phyloP scores from a whole-genome alignment of 2,113 vertebrate genomes.

The Petrocephalus zakoni region DNA sequence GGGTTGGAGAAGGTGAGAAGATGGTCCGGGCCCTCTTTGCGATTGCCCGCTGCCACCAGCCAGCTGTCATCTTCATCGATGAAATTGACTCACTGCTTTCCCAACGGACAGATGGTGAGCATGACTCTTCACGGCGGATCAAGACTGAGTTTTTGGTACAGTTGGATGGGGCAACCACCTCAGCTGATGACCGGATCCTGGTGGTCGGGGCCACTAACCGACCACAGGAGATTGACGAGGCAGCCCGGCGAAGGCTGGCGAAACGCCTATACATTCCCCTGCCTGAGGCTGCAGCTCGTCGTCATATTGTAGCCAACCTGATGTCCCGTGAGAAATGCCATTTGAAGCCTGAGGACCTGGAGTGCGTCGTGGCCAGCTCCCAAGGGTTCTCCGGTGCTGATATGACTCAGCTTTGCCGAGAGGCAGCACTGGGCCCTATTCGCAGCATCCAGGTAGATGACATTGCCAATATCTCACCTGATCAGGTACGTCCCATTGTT shows the following conservation, averaged over 20 bases:
- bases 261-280: slow-evolving; percentile 92
- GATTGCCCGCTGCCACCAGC: slow-evolving; percentile 87
- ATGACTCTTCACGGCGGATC: slow-evolving; percentile 87
- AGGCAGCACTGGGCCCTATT: slow-evolving; percentile 91
- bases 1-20: slow-evolving; percentile 96
- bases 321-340: slow-evolving; percentile 76
- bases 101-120: slow-evolving; percentile 87
- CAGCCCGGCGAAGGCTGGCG: slow-evolving; percentile 79
- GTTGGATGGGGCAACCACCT: slow-evolving; percentile 86
- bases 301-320: slow-evolving; percentile 75
- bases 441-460: slow-evolving; percentile 77
- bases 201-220: slow-evolving; percentile 94
- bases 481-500: slow-evolving; percentile 80
- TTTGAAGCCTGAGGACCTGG: slow-evolving; percentile 66
- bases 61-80: slow-evolving; percentile 93
- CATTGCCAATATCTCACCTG: slow-evolving; percentile 77
- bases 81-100: slow-evolving; percentile 93
- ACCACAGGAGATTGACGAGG: slow-evolving; percentile 93
- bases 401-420: slow-evolving; percentile 88
- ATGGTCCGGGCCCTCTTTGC: slow-evolving; percentile 90
- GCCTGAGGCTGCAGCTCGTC: slow-evolving; percentile 74
- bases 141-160: slow-evolving; percentile 96
- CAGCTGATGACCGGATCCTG: slow-evolving; percentile 85
- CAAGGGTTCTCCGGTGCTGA: slow-evolving; percentile 89
- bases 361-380: slow-evolving; percentile 63